Evolutionary conservation across 2,113 vertebrate genomes (phyloP).

Genomic region (Trogon surrucura): DNA sequence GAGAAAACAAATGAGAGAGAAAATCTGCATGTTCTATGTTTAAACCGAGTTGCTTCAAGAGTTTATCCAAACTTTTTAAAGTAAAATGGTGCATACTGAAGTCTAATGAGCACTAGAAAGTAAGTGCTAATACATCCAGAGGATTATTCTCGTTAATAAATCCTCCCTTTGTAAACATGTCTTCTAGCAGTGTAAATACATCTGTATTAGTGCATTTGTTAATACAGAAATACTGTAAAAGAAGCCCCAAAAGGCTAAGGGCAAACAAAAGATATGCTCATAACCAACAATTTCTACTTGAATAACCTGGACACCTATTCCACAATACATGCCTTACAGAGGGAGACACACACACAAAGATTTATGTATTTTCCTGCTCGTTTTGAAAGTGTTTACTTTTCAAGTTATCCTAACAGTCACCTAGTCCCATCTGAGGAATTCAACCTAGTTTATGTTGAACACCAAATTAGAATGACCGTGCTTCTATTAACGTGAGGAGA

Average conservation of each 20-base stretch:
- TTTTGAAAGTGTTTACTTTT: neutral
- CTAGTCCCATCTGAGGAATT: neutral
- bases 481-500: neutral
- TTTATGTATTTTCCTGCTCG: neutral
- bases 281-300: neutral
- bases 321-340: fast-evolving
- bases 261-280: neutral
- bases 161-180: neutral
- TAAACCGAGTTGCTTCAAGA: neutral
- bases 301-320: neutral
- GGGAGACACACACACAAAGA: neutral
- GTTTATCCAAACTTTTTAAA: neutral
- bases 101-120: neutral
- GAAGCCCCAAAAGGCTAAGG: no score
- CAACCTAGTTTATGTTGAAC: neutral
- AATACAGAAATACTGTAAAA: neutral
- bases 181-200: neutral
- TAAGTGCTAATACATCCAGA: neutral
- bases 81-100: neutral
- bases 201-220: neutral
- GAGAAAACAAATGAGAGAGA: neutral
- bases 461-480: neutral
- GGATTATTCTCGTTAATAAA: neutral
- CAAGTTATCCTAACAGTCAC: neutral
- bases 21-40: neutral